A percentile compares a stretch with the other conserved stretches of the same genome.
These are phyloP conservation scores for Lottia gigantea DNA, from an alignment of 2,888 invertebrate genomes.

Conservation along the genomic window DNA sequence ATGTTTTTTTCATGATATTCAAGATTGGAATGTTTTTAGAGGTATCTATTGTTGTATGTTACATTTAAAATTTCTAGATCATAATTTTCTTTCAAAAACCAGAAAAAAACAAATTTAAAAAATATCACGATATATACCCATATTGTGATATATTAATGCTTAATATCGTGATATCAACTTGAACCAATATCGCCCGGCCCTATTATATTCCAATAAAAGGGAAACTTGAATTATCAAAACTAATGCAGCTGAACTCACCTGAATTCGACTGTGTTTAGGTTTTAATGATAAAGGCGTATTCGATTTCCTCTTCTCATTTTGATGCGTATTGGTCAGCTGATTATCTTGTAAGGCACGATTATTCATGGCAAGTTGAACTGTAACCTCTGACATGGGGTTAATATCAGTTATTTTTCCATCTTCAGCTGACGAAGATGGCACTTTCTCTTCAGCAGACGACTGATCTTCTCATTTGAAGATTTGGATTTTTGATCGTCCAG, in stretches of 20 bases:
- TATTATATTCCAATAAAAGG: no score
- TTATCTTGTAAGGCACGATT: conserved; percentile 22
- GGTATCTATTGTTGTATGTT: no score
- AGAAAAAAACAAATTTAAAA: no score
- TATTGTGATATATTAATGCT: no score
- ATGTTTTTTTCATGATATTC: no score
- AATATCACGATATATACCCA: no score
- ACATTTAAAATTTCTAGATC: no score
- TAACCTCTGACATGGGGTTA: conserved; percentile 20
- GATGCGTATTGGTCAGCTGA: conserved; percentile 32
- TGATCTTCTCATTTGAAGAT: not conserved
- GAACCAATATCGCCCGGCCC: no score
- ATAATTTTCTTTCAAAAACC: no score
- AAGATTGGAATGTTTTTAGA: no score
- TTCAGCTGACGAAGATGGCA: conserved; percentile 14
- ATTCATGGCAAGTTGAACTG: conserved; percentile 5
- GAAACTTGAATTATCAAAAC: no score
- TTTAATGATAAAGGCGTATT: conserved; percentile 13
- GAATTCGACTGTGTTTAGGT: conserved; percentile 22
- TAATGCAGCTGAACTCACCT: conserved; percentile 13
- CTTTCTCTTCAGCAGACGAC: conserved; percentile 5
- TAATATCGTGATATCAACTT: no score
- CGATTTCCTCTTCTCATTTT: conserved; percentile 9
- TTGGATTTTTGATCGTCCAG: not conserved
- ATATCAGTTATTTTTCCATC: not conserved